Evolutionary conservation across 2,888 invertebrate genomes (phyloP).

Genomic region (Artemia sinica): DNA sequence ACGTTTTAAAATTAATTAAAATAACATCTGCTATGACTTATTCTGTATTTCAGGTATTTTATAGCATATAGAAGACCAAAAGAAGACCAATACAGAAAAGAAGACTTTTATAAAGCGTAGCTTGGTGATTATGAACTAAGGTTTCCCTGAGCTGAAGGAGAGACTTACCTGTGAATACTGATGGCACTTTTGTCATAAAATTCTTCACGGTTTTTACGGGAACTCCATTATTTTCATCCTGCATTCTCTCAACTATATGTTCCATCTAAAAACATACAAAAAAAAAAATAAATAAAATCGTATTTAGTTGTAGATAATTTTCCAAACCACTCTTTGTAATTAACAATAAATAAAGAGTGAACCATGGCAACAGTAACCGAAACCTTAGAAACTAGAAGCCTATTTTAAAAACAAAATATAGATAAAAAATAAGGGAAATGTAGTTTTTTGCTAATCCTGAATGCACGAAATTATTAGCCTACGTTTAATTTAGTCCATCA

Average conservation of each 20-base stretch:
- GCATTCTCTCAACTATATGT: constrained; percentile 81
- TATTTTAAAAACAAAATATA: no score
- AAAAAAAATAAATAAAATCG: constrained; percentile 18
- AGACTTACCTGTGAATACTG: constrained; percentile 56
- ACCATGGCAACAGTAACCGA: no score
- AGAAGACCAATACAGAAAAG: no score
- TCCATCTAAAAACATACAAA: constrained; percentile 75
- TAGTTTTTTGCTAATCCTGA: no score
- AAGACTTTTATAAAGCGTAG: background rate
- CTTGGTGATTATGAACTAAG: background rate
- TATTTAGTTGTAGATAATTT: background rate
- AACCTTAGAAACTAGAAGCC: no score
- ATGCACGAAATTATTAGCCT: no score
- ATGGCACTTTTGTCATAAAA: constrained; percentile 97
- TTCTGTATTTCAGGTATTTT: no score
- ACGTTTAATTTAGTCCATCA: no score
- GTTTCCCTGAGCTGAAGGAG: background rate
- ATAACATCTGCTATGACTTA: no score
- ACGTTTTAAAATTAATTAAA: no score
- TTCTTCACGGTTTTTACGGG: constrained; percentile 94
- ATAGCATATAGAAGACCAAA: no score
- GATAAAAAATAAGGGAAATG: no score
- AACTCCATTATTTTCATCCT: constrained; percentile 78
- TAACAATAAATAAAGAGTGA: constrained; percentile 17
- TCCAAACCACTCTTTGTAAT: background rate